phyloP scores from a whole-genome alignment of 2,113 vertebrate genomes.

The Lepisosteus osseus region DNA sequence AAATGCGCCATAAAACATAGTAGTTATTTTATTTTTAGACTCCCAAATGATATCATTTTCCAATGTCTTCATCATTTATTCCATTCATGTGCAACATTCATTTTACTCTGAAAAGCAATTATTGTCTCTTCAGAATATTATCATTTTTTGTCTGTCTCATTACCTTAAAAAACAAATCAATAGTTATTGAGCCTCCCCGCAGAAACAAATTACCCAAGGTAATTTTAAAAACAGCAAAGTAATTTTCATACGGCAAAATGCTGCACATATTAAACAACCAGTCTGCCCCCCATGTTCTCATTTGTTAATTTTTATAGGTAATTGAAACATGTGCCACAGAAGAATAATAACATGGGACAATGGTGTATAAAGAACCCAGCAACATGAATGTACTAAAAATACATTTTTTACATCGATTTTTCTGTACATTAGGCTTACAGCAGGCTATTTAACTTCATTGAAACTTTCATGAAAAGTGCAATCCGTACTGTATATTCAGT shows the following conservation, averaged over 20 bases:
- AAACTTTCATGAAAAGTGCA: too few species aligned
- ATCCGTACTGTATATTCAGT: too few species aligned
- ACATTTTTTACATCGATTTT: too few species aligned
- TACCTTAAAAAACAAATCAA: slow-evolving; percentile 2
- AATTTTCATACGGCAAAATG: slow-evolving; percentile 14
- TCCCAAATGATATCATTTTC: too few species aligned
- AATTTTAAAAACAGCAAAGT: slow-evolving; percentile 20
- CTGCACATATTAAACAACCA: background rate
- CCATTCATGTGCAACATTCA: too few species aligned
- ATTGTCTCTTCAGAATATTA: slow-evolving; percentile 12
- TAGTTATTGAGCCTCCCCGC: slow-evolving; percentile 11
- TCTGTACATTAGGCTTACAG: too few species aligned
- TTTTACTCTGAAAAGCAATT: slow-evolving; percentile 12
- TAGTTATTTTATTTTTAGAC: too few species aligned
- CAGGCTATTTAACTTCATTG: too few species aligned
- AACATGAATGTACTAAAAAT: too few species aligned
- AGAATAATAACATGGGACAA: background rate
- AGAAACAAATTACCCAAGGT: slow-evolving; percentile 17
- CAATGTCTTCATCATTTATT: too few species aligned
- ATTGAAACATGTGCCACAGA: slow-evolving; percentile 12
- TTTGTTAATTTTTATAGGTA: slow-evolving; percentile 14
- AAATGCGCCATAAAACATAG: too few species aligned
- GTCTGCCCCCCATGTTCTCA: background rate
- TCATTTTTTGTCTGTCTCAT: slow-evolving; percentile 1
- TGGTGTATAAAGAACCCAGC: background rate